phyloP scores from a whole-genome alignment of 2,113 vertebrate genomes.

The Gymnocephalus cernua region DNA sequence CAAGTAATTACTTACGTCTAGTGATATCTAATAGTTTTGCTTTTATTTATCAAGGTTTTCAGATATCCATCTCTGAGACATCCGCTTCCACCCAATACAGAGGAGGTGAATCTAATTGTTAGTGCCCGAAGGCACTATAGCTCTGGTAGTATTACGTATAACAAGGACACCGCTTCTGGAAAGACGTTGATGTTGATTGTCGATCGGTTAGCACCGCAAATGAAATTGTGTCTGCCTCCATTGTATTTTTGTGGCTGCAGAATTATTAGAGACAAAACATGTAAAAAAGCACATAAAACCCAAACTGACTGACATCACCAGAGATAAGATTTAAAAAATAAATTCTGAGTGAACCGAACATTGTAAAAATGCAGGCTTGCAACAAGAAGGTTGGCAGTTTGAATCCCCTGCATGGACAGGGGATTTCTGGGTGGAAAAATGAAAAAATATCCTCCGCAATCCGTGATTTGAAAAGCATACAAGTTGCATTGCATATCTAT shows the following conservation, averaged over 20 bases:
- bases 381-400: not conserved
- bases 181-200: not conserved
- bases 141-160: not conserved
- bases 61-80: not conserved
- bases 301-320: not conserved
- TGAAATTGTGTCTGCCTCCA: not conserved
- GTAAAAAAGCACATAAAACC: not conserved
- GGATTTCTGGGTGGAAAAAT: not conserved
- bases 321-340: too few relatives aligned
- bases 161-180: not conserved
- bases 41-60: not conserved
- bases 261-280: not conserved
- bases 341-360: not conserved
- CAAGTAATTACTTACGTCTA: not conserved
- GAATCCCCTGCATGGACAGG: not conserved
- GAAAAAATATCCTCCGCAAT: not conserved
- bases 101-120: not conserved
- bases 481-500: not conserved
- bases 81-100: too few relatives aligned
- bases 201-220: not conserved
- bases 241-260: not conserved
- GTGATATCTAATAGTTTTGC: not conserved
- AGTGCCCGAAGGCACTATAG: not conserved
- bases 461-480: not conserved
- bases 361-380: not conserved